A percentile compares a stretch with the other conserved stretches of the same genome.
phyloP scores from a whole-genome alignment of 2,797 vertebrate genomes.

The Triplophysa bombifrons region DNA sequence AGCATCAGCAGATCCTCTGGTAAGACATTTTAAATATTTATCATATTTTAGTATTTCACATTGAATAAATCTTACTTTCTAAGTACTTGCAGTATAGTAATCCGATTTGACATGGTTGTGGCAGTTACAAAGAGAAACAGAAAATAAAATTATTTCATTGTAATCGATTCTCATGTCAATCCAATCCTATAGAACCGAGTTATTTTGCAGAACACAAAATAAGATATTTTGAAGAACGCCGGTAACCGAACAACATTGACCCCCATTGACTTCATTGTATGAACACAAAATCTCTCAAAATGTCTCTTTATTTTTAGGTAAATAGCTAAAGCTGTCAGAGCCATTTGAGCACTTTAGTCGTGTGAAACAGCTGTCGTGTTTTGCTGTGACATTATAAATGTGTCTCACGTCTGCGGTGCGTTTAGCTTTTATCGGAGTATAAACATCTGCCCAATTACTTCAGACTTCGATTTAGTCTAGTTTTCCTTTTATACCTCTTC shows the following conservation, averaged over 20 bases:
- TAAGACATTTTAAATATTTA: neutral
- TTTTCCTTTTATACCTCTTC: constrained; percentile 21
- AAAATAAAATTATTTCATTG: no score
- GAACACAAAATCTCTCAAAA: no score
- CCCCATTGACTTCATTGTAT: no score
- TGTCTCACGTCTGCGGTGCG: neutral
- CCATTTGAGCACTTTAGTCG: neutral
- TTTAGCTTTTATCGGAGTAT: neutral
- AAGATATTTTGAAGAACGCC: no score
- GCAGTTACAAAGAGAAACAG: neutral
- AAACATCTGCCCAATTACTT: constrained; percentile 20
- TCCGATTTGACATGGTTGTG: neutral
- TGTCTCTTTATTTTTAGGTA: no score
- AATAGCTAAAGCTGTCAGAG: neutral
- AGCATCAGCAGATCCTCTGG: constrained; percentile 19
- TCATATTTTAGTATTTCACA: neutral
- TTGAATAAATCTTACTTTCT: neutral
- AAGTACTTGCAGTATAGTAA: neutral
- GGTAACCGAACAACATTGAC: no score
- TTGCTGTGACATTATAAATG: constrained; percentile 20
- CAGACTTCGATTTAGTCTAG: neutral
- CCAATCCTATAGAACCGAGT: no score
- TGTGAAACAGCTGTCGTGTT: neutral
- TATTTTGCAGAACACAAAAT: no score
- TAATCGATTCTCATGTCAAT: no score